Evolutionary conservation across 2,888 invertebrate genomes (phyloP).

Genomic region (Cosmopolites sordidus): DNA sequence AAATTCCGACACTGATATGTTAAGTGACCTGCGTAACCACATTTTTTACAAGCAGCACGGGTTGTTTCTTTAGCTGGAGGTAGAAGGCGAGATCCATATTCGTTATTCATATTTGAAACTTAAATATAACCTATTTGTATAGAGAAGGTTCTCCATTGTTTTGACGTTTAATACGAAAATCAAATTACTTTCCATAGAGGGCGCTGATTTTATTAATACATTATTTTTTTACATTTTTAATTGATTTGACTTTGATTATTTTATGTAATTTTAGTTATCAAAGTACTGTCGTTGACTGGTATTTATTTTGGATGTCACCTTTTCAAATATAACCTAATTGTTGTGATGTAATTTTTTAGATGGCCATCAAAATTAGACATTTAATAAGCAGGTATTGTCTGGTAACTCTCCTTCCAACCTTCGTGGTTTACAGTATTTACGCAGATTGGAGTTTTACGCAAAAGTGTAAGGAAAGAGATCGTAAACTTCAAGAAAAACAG

Average conservation of each 20-base stretch:
- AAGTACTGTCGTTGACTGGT: too few species aligned
- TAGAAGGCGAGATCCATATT: conserved; percentile 50
- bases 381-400: conserved; percentile 62
- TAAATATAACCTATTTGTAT: too few species aligned
- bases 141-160: too few species aligned
- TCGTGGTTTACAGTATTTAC: conserved; percentile 58
- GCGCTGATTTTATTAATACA: too few species aligned
- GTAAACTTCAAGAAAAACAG: conserved; percentile 26
- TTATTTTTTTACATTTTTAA: too few species aligned
- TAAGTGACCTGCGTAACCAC: conserved; percentile 93
- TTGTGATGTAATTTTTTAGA: conserved; percentile 44
- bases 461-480: conserved; percentile 58
- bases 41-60: conserved; percentile 89
- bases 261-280: too few species aligned
- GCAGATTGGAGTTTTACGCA: conserved; percentile 70
- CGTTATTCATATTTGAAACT: conserved; percentile 29
- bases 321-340: not conserved
- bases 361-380: conserved; percentile 50
- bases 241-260: too few species aligned
- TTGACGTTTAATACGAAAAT: too few species aligned
- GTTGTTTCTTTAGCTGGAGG: conserved; percentile 63
- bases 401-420: conserved; percentile 64
- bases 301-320: too few species aligned
- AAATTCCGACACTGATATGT: conserved; percentile 96
- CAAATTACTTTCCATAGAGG: too few species aligned